Evolutionary conservation across 2,888 invertebrate species (phyloP).

Genomic region (Megamerina dolium): DNA sequence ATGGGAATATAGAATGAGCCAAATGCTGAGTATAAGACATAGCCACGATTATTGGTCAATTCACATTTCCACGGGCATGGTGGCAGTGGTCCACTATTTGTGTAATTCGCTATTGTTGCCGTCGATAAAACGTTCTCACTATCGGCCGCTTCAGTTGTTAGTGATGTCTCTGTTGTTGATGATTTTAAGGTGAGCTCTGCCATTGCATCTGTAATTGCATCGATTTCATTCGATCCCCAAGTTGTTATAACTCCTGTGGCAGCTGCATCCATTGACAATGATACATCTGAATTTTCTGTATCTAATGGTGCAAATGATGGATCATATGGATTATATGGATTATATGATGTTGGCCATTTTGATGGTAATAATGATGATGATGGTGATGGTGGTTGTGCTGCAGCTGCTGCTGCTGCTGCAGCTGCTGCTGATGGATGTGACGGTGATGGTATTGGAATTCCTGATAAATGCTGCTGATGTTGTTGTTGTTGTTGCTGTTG

Average conservation of each 20-base stretch:
- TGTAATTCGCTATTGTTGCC: slow-evolving; percentile 10
- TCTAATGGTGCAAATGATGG: slow-evolving; percentile 33
- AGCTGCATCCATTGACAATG: slow-evolving; percentile 7
- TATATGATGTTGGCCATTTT: slow-evolving; percentile 12
- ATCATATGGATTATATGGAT: slow-evolving; percentile 40
- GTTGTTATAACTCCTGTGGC: background rate
- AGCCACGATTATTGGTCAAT: slow-evolving; percentile 88
- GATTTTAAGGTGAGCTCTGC: slow-evolving; percentile 2
- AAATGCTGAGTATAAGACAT: slow-evolving; percentile 93
- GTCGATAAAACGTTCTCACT: slow-evolving; percentile 17
- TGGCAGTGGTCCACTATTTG: slow-evolving; percentile 45
- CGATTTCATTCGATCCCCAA: background rate
- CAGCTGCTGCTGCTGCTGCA: slow-evolving; percentile 9
- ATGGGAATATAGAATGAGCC: slow-evolving; percentile 98
- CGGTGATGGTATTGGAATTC: slow-evolving; percentile 18
- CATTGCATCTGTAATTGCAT: slow-evolving; percentile 19
- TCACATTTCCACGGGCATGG: slow-evolving; percentile 83
- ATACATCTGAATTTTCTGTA: slow-evolving; percentile 27
- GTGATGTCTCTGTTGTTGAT: slow-evolving; percentile 13
- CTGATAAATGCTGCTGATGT: slow-evolving; percentile 8
- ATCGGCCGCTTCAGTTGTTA: slow-evolving; percentile 13
- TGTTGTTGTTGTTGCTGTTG: slow-evolving; percentile 15
- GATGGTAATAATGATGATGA: slow-evolving; percentile 9
- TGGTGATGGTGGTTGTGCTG: slow-evolving; percentile 2
- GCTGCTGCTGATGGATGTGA: slow-evolving; percentile 18